Evolutionary conservation across 2,113 vertebrate genomes (phyloP).

Genomic region (Bufo gargarizans): DNA sequence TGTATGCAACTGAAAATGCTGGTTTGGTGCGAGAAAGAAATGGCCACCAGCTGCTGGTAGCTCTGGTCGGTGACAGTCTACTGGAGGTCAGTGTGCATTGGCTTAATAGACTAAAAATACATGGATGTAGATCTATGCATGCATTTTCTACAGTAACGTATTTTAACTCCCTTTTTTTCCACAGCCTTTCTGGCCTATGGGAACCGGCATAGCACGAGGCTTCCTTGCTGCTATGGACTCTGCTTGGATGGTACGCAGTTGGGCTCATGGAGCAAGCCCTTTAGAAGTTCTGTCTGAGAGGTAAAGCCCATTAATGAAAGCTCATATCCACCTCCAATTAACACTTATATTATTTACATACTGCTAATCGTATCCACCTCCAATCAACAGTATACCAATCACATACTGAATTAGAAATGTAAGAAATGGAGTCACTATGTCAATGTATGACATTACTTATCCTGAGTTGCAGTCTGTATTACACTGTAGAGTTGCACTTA

Average conservation of each 20-base stretch:
- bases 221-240: conserved; percentile 97
- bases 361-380: no score
- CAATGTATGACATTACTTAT: no score
- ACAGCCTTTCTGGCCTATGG: conserved; percentile 99
- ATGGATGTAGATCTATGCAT: background rate
- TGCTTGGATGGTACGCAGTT: conserved; percentile 93
- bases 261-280: conserved; percentile 83
- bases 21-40: conserved; percentile 88
- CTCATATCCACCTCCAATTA: no score
- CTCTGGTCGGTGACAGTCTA: conserved; percentile 94
- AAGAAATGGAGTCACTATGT: no score
- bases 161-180: background rate
- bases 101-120: no score
- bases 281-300: conserved; percentile 92
- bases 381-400: no score
- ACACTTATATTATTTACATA: no score
- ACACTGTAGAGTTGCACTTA: no score
- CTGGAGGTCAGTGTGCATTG: conserved; percentile 79
- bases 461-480: no score
- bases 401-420: no score
- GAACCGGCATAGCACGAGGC: conserved; percentile 93
- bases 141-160: no score
- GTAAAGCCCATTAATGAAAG: conserved; percentile 66
- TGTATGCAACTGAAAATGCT: conserved; percentile 96
- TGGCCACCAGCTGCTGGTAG: conserved; percentile 87